Evolutionary conservation across 2,888 invertebrate species (phyloP).

Genomic region (Tachina lurida): DNA sequence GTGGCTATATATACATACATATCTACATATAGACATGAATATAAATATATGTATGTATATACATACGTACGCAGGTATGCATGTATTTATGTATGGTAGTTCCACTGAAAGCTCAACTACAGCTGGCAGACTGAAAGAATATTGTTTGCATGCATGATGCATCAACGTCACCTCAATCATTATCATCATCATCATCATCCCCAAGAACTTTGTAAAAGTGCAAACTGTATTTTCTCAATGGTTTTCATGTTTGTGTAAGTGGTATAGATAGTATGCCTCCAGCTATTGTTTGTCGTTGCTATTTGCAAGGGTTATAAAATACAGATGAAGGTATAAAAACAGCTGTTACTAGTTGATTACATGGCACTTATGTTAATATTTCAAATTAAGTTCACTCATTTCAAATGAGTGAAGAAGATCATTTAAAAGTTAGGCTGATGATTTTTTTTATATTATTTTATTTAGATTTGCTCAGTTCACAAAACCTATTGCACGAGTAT

Average conservation of each 20-base stretch:
- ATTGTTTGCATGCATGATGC: conserved; percentile 52
- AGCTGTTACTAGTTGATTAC: background rate
- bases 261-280: background rate
- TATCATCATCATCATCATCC: background rate
- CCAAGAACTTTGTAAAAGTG: conserved; percentile 7
- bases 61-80: background rate
- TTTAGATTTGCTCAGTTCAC: too few relatives aligned
- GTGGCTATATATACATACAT: too few relatives aligned
- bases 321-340: conserved; percentile 42
- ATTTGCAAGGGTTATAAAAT: conserved; percentile 44
- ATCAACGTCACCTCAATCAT: conserved; percentile 33
- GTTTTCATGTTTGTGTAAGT: conserved; percentile 34
- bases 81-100: background rate
- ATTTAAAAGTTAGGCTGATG: too few relatives aligned
- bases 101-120: conserved; percentile 66
- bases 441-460: too few relatives aligned
- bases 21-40: background rate
- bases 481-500: too few relatives aligned
- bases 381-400: background rate
- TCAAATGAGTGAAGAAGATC: too few relatives aligned
- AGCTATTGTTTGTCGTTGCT: conserved; percentile 40
- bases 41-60: background rate
- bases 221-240: conserved; percentile 12
- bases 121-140: conserved; percentile 7
- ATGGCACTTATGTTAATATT: background rate